Evolutionary conservation across 2,797 vertebrate genomes (phyloP), one percentile per base, ranked within the genome.

Genomic region (Myiothlypis chrysogaster): DNA sequence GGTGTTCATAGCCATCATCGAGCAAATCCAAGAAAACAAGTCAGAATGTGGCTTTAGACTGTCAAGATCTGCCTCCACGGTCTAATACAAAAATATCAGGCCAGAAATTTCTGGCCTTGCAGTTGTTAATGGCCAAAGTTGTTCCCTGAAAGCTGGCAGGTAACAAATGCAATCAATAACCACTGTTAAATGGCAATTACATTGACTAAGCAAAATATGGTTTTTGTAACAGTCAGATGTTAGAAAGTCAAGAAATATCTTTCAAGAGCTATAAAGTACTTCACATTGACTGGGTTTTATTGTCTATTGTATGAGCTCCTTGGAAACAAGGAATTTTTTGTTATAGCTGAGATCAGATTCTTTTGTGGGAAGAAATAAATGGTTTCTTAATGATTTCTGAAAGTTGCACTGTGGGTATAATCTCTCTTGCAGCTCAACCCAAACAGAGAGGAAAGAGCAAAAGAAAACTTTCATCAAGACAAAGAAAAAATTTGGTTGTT

Each of bases 361-460:
- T 63, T 96, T 88, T 91, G 72, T 88, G 24, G 23, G 30, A 73
- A 84, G 41, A 94, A 85, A 87, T 80, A 92, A 91, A 87, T 64
- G 19, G 19, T 69, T 89, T 77, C 63, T 60, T 86, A 89, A 83
- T 75, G 53, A 70, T 78, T 89, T 88, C 46, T 77, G 57, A 68
- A 86, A 70, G 34, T 71, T 3, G 1, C 44, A 71, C 50, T 35
- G 49, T 66, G 37, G 24, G 80, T 93, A 53, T 61, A 82, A 87
- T 83, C 35, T 23, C 9, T 60, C 32, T 85, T 82, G 19, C 14
- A 77, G 24, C 19, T 92, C 60, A 85, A 64, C 14, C 6, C 49
- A 83, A 68, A 86, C 23, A 85, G 50, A 77, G 14, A 75, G 24
- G 32, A 73, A 83, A 80, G 47, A 83, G 35, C 10, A 72, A 78